phyloP scores from a whole-genome alignment of 2,113 vertebrate genomes.

The Grammomys surdaster region DNA sequence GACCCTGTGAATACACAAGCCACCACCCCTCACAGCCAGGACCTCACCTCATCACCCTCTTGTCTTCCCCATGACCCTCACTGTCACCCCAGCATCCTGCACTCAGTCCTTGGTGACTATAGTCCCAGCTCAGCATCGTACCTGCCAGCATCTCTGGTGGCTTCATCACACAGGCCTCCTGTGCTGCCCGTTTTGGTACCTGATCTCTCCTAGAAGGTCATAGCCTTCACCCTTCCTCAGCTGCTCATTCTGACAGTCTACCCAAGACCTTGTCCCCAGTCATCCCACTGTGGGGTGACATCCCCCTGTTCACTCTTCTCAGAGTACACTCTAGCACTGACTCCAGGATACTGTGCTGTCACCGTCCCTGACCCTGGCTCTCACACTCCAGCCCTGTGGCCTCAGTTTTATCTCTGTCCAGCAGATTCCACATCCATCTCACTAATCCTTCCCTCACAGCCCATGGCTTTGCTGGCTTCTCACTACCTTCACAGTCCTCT shows the following conservation, averaged over 20 bases:
- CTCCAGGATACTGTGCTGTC: background rate
- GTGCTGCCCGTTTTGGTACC: background rate
- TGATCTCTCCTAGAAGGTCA: background rate
- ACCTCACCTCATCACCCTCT: rapidly evolving
- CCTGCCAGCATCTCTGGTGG: background rate
- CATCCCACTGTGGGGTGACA: rapidly evolving
- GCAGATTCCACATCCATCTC: background rate
- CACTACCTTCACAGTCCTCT: rapidly evolving
- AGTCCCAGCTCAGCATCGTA: background rate
- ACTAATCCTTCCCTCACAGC: background rate
- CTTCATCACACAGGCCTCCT: background rate
- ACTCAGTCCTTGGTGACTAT: rapidly evolving
- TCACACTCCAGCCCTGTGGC: background rate
- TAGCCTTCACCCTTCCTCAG: background rate
- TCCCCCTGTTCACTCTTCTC: background rate
- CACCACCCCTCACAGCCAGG: background rate
- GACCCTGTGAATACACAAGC: rapidly evolving
- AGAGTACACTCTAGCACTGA: background rate
- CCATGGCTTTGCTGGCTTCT: background rate
- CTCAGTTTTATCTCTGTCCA: background rate
- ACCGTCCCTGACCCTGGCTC: background rate
- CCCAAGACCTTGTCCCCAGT: no score
- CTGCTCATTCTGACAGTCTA: background rate
- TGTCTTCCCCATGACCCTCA: rapidly evolving
- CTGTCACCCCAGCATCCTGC: no score